These are phyloP conservation scores for Ectropis crepuscularia DNA, from an alignment of 2,888 invertebrate genomes.

Conservation along the genomic window DNA sequence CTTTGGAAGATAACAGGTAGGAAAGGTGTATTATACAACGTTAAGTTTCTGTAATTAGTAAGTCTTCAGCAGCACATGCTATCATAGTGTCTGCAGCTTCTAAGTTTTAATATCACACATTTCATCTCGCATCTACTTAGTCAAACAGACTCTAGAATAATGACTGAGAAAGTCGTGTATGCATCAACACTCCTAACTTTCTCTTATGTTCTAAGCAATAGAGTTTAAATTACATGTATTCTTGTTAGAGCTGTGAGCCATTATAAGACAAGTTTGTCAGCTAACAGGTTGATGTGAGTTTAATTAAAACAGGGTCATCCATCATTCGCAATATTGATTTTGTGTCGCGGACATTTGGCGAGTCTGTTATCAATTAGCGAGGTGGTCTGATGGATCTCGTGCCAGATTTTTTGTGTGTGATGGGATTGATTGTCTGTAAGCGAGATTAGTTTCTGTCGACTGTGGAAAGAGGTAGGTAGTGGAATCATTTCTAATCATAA, in stretches of 20 bases:
- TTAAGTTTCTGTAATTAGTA: neutral
- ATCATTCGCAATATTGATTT: constrained; percentile 79
- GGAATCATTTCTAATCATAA: neutral
- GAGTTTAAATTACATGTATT: constrained; percentile 13
- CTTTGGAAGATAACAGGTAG: too few relatives aligned
- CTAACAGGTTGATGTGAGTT: constrained; percentile 76
- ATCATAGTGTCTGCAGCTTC: neutral
- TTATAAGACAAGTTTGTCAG: constrained; percentile 79
- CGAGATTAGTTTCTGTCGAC: constrained; percentile 19
- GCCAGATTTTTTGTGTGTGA: constrained; percentile 21
- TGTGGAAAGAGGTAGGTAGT: neutral
- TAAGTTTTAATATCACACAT: constrained; percentile 26
- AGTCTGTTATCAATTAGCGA: constrained; percentile 73
- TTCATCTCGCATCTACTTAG: constrained; percentile 28
- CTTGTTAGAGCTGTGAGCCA: constrained; percentile 49
- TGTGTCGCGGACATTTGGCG: constrained; percentile 74
- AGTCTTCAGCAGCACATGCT: constrained; percentile 2
- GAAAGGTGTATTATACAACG: neutral
- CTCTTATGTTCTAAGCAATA: constrained; percentile 6
- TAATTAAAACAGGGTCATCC: constrained; percentile 81
- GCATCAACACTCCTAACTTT: constrained; percentile 11
- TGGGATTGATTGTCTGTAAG: constrained; percentile 18
- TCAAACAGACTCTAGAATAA: constrained; percentile 33
- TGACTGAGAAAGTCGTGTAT: constrained; percentile 16
- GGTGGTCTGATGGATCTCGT: constrained; percentile 18